Evolutionary conservation across 2,888 invertebrate species (phyloP).

Genomic region (Pimpla rufipes): DNA sequence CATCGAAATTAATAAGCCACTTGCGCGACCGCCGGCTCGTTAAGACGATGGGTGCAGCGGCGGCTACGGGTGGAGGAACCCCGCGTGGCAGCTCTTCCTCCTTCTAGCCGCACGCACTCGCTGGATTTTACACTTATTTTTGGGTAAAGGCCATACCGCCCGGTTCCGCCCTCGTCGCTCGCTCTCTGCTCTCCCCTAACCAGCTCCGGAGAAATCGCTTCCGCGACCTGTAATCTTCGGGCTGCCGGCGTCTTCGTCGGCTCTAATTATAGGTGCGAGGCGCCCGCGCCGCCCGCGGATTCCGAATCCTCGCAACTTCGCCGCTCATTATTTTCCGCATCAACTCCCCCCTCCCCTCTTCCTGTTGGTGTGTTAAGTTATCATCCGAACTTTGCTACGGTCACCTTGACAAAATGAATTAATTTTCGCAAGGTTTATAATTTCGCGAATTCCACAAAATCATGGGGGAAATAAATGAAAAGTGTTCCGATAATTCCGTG

Average conservation of each 20-base stretch:
- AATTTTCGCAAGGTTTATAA: too few relatives aligned
- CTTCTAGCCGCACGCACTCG: background rate
- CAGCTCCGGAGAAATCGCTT: conserved; percentile 37
- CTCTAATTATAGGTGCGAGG: conserved; percentile 82
- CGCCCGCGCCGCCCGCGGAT: conserved; percentile 49
- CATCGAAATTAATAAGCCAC: conserved; percentile 32
- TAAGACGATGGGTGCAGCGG: conserved; percentile 23
- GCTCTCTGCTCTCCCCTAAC: background rate
- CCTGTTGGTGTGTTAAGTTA: too few relatives aligned
- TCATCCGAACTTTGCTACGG: too few relatives aligned
- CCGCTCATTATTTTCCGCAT: conserved; percentile 32
- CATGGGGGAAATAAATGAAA: too few relatives aligned
- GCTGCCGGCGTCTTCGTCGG: conserved; percentile 71
- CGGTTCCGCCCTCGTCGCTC: conserved; percentile 42
- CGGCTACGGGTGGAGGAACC: background rate
- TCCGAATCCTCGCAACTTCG: conserved; percentile 49
- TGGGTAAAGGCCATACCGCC: conserved; percentile 40
- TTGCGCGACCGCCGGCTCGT: conserved; percentile 23
- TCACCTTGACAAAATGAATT: too few relatives aligned
- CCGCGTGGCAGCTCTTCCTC: background rate
- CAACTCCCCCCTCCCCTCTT: too few relatives aligned
- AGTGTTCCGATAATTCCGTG: too few relatives aligned
- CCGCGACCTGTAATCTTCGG: conserved; percentile 72
- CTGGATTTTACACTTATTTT: conserved; percentile 36
- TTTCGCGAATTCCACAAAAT: too few relatives aligned